Evolutionary conservation across 2,113 vertebrate genomes (phyloP).

Genomic region (Parus major): DNA sequence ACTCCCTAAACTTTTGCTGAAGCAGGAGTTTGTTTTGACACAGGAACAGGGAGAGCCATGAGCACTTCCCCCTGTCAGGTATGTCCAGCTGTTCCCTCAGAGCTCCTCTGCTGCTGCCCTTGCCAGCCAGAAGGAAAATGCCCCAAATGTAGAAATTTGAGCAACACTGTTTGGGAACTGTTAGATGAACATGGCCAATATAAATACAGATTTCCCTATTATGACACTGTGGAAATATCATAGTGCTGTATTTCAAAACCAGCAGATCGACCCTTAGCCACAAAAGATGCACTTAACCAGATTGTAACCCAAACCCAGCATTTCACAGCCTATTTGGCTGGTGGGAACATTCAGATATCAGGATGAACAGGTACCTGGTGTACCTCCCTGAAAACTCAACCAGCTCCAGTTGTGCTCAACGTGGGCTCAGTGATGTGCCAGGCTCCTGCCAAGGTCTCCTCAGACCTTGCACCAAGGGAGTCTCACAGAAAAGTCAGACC

Average conservation of each 20-base stretch:
- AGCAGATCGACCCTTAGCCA: neutral
- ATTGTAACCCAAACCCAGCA: neutral
- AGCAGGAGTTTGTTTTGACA: neutral
- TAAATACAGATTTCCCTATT: neutral
- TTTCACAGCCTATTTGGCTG: neutral
- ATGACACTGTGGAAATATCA: neutral
- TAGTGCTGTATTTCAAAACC: rapidly evolving
- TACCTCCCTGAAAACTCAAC: neutral
- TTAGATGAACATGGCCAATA: rapidly evolving
- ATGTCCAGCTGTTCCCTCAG: neutral
- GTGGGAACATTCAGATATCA: neutral
- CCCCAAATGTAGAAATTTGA: rapidly evolving
- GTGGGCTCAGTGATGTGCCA: neutral
- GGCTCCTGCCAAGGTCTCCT: neutral
- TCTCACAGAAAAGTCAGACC: neutral
- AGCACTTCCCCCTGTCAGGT: rapidly evolving
- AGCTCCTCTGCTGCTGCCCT: neutral
- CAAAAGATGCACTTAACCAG: neutral
- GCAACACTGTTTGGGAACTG: neutral
- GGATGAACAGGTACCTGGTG: neutral
- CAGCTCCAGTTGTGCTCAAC: neutral
- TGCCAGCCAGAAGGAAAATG: neutral
- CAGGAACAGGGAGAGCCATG: neutral
- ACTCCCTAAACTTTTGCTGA: neutral
- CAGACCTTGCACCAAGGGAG: neutral